phyloP scores from a whole-genome alignment of 2,797 vertebrate genomes.

The Vipera latastei region DNA sequence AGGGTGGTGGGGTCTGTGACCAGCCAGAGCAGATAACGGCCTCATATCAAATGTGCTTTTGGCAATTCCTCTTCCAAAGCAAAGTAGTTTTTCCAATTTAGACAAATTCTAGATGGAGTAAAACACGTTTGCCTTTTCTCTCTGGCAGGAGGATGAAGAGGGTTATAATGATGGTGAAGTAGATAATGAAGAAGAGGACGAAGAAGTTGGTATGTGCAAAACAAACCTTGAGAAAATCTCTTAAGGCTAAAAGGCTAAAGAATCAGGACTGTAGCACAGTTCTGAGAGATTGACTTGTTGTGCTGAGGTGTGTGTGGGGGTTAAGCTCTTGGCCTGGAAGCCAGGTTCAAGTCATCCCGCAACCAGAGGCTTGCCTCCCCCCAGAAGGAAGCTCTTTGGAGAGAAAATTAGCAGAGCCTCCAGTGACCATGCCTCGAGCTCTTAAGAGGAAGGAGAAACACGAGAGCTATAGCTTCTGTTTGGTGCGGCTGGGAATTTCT shows the following conservation, averaged over 20 bases:
- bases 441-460: neutral
- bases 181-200: constrained; percentile 83
- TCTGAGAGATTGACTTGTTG: neutral
- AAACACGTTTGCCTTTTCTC: neutral
- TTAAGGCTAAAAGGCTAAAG: neutral
- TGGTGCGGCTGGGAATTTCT: neutral
- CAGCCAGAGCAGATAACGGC: neutral
- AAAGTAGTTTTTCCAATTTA: neutral
- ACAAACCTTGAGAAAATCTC: neutral
- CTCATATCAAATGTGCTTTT: too few species aligned
- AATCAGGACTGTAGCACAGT: neutral
- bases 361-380: neutral
- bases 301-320: neutral
- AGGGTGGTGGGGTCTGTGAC: neutral
- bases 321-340: neutral
- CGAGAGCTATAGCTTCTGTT: neutral
- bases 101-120: neutral
- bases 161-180: constrained; percentile 88
- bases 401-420: neutral
- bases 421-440: neutral
- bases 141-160: constrained; percentile 86
- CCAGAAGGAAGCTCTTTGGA: neutral
- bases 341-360: neutral
- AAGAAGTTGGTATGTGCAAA: constrained; percentile 68
- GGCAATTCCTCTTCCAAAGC: neutral